A percentile compares a stretch with the other conserved stretches of the same genome.
These are phyloP conservation scores for Nemoura dubitans DNA, from an alignment of 2,888 invertebrate genomes.

Conservation along the genomic window DNA sequence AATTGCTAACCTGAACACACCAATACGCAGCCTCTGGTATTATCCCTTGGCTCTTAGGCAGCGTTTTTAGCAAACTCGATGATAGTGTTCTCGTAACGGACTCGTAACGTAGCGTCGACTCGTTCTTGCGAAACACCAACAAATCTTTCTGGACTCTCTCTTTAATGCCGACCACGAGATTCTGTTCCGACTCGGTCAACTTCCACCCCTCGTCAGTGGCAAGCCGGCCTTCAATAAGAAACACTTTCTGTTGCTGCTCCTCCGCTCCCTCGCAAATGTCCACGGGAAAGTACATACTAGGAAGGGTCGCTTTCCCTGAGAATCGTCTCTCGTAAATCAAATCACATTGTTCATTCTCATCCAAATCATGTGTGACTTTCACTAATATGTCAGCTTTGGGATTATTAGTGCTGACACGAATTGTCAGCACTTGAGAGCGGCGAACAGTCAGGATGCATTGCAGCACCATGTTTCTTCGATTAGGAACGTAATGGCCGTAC, in stretches of 20 bases:
- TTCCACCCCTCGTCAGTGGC: neutral
- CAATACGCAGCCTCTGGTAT: slow-evolving; percentile 16
- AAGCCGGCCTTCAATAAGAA: neutral
- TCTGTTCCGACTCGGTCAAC: neutral
- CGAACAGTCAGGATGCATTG: neutral
- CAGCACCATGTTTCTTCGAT: neutral
- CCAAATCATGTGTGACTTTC: neutral
- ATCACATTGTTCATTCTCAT: neutral
- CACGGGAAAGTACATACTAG: neutral
- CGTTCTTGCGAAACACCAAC: neutral
- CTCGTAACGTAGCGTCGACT: neutral
- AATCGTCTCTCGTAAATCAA: neutral
- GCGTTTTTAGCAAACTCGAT: neutral
- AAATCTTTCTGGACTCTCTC: neutral
- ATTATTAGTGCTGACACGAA: neutral
- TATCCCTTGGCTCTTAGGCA: neutral
- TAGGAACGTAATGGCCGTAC: slow-evolving; percentile 38
- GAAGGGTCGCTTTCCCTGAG: neutral
- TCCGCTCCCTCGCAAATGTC: neutral
- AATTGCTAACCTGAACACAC: neutral
- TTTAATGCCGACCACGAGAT: neutral
- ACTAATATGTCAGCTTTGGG: neutral
- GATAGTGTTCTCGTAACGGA: neutral
- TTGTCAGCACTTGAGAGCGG: neutral
- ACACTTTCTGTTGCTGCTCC: neutral